Evolutionary conservation across 1,140 invertebrate genomes (phyloP).

Genomic region (Drosophila pallidifrons): DNA sequence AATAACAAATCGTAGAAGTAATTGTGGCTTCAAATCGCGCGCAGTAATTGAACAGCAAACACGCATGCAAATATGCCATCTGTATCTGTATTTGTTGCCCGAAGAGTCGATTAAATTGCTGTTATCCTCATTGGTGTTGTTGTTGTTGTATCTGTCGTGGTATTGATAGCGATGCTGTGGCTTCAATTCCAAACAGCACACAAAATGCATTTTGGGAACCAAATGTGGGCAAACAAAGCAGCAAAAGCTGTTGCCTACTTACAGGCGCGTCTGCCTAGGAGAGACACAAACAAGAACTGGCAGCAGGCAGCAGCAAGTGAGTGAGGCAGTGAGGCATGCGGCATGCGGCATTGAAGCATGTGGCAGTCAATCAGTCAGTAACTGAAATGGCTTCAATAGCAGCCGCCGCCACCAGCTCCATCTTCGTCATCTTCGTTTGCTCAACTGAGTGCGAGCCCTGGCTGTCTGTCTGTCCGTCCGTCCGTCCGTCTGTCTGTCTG

Average conservation of each 20-base stretch:
- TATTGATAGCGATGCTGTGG: too few relatives aligned
- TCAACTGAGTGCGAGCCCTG: background rate
- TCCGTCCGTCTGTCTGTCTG: background rate
- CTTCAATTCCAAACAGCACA: background rate
- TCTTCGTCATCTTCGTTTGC: slow-evolving; percentile 6
- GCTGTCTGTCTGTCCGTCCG: slow-evolving; percentile 19
- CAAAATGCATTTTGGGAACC: background rate
- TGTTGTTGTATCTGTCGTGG: too few relatives aligned
- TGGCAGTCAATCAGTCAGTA: slow-evolving; percentile 45
- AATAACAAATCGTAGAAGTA: too few relatives aligned
- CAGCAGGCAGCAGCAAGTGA: too few relatives aligned
- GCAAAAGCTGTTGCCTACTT: slow-evolving; percentile 63
- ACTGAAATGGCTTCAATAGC: background rate
- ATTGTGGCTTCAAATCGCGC: too few relatives aligned
- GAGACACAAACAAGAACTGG: slow-evolving; percentile 1
- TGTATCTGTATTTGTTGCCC: too few relatives aligned
- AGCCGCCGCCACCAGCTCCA: slow-evolving; percentile 9
- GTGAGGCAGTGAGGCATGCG: too few relatives aligned
- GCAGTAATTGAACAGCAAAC: too few relatives aligned
- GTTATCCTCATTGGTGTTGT: too few relatives aligned
- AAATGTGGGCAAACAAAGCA: slow-evolving; percentile 26
- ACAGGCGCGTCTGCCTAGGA: slow-evolving; percentile 24
- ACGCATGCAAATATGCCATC: too few relatives aligned
- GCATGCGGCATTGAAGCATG: background rate
- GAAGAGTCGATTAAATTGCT: too few relatives aligned